Evolutionary conservation across 23 tunicate species (phyloP).

Genomic region (Ascidia mentula): DNA sequence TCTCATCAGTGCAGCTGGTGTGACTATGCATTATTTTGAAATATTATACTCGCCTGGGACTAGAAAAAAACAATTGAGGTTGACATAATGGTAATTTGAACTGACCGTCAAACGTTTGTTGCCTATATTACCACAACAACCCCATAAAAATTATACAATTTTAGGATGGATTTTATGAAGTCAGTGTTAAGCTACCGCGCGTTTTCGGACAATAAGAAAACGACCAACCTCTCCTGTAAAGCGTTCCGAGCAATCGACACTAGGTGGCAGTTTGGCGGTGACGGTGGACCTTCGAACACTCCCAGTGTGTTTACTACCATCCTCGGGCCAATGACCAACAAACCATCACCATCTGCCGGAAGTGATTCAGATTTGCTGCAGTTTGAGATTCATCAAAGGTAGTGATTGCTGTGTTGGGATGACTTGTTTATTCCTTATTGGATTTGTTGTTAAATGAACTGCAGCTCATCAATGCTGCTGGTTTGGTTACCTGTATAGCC

Average conservation of each 20-base stretch:
- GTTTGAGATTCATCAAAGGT: constrained; percentile 75
- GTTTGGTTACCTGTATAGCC: no score
- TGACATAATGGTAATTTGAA: no score
- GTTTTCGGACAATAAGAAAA: constrained; percentile 59
- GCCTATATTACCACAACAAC: no score
- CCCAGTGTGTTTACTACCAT: constrained; percentile 64
- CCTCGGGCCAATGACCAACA: constrained; percentile 47
- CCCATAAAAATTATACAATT: no score
- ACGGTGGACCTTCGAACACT: neutral
- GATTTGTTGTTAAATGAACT: no score
- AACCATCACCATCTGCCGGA: neutral
- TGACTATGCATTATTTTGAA: no score
- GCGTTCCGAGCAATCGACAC: constrained; percentile 87
- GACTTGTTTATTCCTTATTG: no score
- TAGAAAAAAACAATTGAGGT: no score
- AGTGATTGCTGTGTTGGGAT: neutral
- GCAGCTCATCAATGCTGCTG: no score
- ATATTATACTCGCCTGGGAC: no score
- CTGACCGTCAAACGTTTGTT: no score
- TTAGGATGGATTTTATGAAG: constrained; percentile 79
- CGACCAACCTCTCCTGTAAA: constrained; percentile 76
- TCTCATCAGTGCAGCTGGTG: no score
- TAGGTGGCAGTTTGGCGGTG: constrained; percentile 18
- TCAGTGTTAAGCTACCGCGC: constrained; percentile 74
- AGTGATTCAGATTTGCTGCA: constrained; percentile 25